Base-by-base conservation (phyloP, 2,113 vertebrate genomes). In the Gila orcuttii region DNA sequence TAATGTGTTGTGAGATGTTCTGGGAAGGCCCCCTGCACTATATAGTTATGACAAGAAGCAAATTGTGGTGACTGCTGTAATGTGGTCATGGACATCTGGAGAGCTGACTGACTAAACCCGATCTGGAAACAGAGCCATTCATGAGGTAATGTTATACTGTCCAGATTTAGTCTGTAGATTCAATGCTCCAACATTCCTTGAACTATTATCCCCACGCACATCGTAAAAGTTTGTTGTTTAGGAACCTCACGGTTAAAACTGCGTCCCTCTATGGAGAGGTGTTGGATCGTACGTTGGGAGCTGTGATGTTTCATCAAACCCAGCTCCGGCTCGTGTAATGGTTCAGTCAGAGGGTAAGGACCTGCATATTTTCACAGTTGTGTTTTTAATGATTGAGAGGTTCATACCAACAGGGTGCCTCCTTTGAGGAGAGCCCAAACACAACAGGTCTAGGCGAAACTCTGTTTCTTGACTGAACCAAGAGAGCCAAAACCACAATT, bases 41-140 rank as follows among this genome's bases (percentile, higher is more conserved):
- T 82, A 69, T 88, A 90, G 87, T 93, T 83, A 84, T 92, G 91
- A 94, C 91, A 90, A 91, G 87, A 91, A 90, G 89, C 90, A 91
- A 92, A 93, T 80, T 92, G 90, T 86, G 92, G 85, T 92, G 88
- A 91, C 73, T 60, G 81, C 79, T 91, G 80, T 93, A 91, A 91
- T 93, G 91, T 91, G 90, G 92, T 91, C 83, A 87, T 85, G 89
- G 69, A 89, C 89, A 82, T 89, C 86, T 90, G 93, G 88, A 60
- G 57, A n/a, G 57, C 45, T 52, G 85, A 86, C 62, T n/a, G 42
- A 82, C 42, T 82, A 81, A 86, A 66, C 47, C 52, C 47, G 8
- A 64, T 83, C 75, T 76, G 77, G 87, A 55, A 60, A 45, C 21
- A 81, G 62, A 50, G 71, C 82, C 82, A 68, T 83, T 87, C 55